Evolutionary conservation across 2,797 vertebrate genomes (phyloP).

Genomic region (Amazona finschi): DNA sequence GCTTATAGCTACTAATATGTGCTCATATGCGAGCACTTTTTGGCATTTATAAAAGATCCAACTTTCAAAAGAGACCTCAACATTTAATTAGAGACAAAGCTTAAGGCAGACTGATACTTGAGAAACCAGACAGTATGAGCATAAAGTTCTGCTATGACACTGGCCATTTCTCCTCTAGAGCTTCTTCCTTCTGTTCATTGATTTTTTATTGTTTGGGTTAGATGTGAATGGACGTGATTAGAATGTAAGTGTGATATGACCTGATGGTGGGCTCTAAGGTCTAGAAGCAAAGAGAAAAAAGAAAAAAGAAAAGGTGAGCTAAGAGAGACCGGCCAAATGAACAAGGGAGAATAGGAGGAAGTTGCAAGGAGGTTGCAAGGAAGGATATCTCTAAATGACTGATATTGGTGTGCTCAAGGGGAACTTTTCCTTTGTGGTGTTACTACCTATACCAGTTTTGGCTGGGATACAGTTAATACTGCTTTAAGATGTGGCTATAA

Average conservation of each 20-base stretch:
- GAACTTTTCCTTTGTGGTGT: not conserved
- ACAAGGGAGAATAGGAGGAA: not conserved
- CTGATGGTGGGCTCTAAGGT: not conserved
- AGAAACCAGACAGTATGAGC: not conserved
- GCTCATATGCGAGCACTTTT: not conserved
- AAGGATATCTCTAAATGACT: not conserved
- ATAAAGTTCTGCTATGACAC: not conserved
- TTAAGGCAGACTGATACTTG: not conserved
- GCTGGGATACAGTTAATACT: not conserved
- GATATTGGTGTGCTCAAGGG: not conserved
- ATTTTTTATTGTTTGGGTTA: not conserved
- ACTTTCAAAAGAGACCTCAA: not conserved
- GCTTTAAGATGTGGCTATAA: not conserved
- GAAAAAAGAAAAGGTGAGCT: not conserved
- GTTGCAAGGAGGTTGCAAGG: not conserved
- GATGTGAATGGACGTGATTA: not conserved
- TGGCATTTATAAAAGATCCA: not conserved
- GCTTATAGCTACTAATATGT: not conserved
- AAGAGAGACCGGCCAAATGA: not conserved
- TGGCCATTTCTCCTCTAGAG: not conserved
- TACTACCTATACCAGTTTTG: not conserved
- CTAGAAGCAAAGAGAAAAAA: not conserved
- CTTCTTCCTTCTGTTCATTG: not conserved
- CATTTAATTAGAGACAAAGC: not conserved
- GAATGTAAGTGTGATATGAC: not conserved